phyloP scores from a whole-genome alignment of 2,888 invertebrate genomes.

The Caenorhabditis afra region DNA sequence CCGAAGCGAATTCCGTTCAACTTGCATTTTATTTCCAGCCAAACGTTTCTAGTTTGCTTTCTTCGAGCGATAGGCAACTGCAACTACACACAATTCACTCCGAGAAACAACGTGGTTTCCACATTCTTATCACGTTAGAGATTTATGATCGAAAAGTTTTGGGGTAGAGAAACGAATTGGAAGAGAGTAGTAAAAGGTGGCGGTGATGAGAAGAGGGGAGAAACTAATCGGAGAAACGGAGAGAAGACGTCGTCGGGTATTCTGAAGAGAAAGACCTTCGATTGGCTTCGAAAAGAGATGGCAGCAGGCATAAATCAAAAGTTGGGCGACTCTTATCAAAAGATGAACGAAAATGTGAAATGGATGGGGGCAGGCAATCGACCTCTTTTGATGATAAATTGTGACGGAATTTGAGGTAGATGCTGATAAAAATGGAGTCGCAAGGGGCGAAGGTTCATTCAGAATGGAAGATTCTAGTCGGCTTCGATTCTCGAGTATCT shows the following conservation, averaged over 20 bases:
- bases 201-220: neutral
- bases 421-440: neutral
- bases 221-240: neutral
- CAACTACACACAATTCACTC: constrained; percentile 4
- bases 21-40: neutral
- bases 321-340: constrained; percentile 9
- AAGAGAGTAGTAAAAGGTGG: neutral
- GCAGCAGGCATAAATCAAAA: constrained; percentile 9
- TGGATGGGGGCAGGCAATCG: constrained; percentile 3
- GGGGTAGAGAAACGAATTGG: neutral
- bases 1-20: neutral
- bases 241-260: no score
- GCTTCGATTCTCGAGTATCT: constrained; percentile 30
- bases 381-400: constrained; percentile 17
- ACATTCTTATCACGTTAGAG: constrained; percentile 4
- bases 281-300: neutral
- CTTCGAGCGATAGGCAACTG: neutral
- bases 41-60: neutral
- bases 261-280: neutral
- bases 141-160: constrained; percentile 11
- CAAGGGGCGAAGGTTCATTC: neutral
- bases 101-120: constrained; percentile 14
- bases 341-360: constrained; percentile 7
- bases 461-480: constrained; percentile 11
- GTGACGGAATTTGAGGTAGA: constrained; percentile 18